Evolutionary conservation across 1,140 invertebrate species (phyloP).

Genomic region (Eueides isabella): DNA sequence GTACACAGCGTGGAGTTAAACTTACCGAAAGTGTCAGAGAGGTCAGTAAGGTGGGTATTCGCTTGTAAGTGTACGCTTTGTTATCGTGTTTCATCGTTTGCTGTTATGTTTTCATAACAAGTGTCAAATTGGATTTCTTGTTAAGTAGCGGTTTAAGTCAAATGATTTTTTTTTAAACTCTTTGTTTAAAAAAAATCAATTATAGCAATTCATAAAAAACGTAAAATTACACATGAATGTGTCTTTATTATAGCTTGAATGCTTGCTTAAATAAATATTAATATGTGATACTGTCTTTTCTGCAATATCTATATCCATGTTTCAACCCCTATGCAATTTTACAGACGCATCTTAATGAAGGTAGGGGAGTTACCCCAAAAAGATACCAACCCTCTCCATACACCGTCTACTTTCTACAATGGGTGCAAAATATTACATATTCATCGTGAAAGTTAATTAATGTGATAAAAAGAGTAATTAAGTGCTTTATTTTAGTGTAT

Average conservation of each 20-base stretch:
- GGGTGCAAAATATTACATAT: conserved; percentile 47
- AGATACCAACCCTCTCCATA: conserved; percentile 12
- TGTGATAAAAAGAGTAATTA: conserved; percentile 13
- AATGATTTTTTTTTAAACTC: neutral
- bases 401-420: conserved; percentile 32
- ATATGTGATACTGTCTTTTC: neutral
- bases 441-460: conserved; percentile 49
- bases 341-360: conserved; percentile 17
- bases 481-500: neutral
- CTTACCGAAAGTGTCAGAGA: conserved; percentile 31
- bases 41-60: neutral
- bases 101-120: neutral
- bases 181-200: no score
- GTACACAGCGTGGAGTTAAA: conserved; percentile 34
- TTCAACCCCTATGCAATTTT: conserved; percentile 12
- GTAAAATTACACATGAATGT: no score
- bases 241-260: no score
- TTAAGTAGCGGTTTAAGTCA: neutral
- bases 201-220: no score
- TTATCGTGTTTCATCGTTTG: neutral
- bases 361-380: conserved; percentile 38
- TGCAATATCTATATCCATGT: neutral
- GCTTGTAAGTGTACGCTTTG: neutral
- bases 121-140: neutral
- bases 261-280: neutral